Evolutionary conservation across 2,888 invertebrate species (phyloP).

Genomic region (Archips crataeganus): DNA sequence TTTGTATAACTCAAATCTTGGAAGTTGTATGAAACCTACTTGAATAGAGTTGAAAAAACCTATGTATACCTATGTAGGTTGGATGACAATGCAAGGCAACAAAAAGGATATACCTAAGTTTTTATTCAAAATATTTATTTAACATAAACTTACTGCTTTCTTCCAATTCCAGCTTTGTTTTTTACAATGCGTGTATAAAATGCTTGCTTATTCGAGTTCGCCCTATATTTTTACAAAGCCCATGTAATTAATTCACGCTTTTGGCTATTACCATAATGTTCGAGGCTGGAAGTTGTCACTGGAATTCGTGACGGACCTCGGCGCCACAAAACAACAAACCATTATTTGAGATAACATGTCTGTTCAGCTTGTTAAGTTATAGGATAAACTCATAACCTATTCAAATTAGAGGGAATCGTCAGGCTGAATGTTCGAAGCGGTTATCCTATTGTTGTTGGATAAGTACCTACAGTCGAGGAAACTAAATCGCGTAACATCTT

Average conservation of each 20-base stretch:
- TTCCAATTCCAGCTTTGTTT: no score
- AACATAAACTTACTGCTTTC: no score
- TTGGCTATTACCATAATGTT: slow-evolving; percentile 24
- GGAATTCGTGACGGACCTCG: slow-evolving; percentile 7
- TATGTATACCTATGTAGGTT: no score
- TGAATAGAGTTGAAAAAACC: no score
- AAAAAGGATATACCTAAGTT: no score
- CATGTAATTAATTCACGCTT: slow-evolving; percentile 26
- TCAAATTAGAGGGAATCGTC: neutral
- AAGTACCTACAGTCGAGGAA: no score
- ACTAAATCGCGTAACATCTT: no score
- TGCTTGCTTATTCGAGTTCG: neutral
- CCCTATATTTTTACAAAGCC: slow-evolving; percentile 8
- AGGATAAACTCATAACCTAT: neutral
- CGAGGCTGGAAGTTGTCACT: slow-evolving; percentile 9
- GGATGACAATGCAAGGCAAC: no score
- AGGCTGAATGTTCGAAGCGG: neutral
- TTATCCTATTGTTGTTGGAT: neutral
- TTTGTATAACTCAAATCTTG: no score
- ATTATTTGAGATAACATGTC: slow-evolving; percentile 12
- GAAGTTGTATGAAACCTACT: no score
- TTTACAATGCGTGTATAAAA: neutral
- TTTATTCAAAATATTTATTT: no score
- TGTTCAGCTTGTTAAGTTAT: neutral
- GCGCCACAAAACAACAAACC: slow-evolving; percentile 9